Base-by-base conservation (phyloP, 2,113 vertebrate species). In the Lanius ludovicianus region DNA sequence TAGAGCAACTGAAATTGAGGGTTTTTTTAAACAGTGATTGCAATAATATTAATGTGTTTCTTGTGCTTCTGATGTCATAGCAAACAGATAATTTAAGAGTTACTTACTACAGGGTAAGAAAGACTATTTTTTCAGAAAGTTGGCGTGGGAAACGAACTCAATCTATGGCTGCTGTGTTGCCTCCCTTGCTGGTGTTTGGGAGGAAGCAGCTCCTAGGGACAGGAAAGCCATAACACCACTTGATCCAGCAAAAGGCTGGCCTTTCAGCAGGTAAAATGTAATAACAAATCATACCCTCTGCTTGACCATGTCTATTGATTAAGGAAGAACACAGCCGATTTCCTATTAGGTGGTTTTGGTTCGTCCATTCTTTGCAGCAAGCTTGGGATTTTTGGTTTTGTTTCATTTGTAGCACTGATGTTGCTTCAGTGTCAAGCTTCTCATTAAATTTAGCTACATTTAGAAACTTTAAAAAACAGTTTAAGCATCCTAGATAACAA, bases 21-120 rank as follows among this genome's bases (percentile, higher is more conserved):
- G 0, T 0, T 1, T 44, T 68, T 68, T 67, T 16, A 8, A 22
- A 28, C n/a, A 74, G 37, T 49, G 17, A 13, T 68, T 80, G 10
- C n/a, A 82, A 2, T 53, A 64, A 41, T 19, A 31, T 37, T 47
- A 31, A 39, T 28, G 10, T 74, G 13, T 62, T 76, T 87, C 17
- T 74, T 67, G 25, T 31, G 18, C 41, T 73, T 83, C 23, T 24
- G 16, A 23, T 69, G 67, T 56, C 60, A 42, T 17, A 63, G 50
- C 24, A 84, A 65, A 33, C 37, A 60, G 8, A 9, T 52, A 78
- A 50, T 49, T 42, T 50, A 55, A 59, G 31, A 78, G 41, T 71
- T 55, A 50, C 1, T 44, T 71, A 31, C 4, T 41, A 4, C 9
- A 31, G 3, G 13, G 39, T 71, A 50, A 59, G 31, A 79, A 63